Evolutionary conservation across 2,888 invertebrate genomes (phyloP).

Genomic region (Frankliniella fusca): DNA sequence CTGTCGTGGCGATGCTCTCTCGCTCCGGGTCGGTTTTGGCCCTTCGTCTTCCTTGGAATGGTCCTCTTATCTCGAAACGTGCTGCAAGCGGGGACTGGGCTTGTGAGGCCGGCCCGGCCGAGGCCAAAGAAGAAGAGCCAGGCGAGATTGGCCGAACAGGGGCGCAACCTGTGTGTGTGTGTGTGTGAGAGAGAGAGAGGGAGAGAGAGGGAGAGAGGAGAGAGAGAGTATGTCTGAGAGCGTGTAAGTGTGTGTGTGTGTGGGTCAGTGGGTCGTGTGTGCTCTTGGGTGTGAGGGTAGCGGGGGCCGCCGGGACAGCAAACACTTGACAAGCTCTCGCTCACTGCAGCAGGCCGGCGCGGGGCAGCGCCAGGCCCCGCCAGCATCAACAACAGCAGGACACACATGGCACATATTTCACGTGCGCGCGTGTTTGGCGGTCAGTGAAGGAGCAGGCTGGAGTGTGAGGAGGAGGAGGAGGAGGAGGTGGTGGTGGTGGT

Average conservation of each 20-base stretch:
- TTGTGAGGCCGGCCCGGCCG: not conserved
- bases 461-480: too few relatives aligned
- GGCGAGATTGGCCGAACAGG: not conserved
- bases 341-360: not conserved
- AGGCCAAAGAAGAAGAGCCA: not conserved
- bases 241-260: too few relatives aligned
- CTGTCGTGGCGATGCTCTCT: not conserved
- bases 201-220: not conserved
- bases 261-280: not conserved
- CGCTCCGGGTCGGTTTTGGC: not conserved
- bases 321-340: not conserved
- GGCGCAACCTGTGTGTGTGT: not conserved
- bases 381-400: too few relatives aligned
- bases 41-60: not conserved
- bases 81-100: not conserved
- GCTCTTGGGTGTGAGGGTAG: not conserved
- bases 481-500: too few relatives aligned
- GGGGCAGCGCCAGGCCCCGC: not conserved
- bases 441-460: not conserved
- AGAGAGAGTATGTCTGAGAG: not conserved
- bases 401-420: too few relatives aligned
- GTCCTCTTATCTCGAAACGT: not conserved
- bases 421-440: not conserved
- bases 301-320: not conserved
- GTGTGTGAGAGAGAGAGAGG: too few relatives aligned